These are phyloP conservation scores for Diplodus puntazzo DNA, from an alignment of 2,797 vertebrate genomes.

Conservation along the genomic window DNA sequence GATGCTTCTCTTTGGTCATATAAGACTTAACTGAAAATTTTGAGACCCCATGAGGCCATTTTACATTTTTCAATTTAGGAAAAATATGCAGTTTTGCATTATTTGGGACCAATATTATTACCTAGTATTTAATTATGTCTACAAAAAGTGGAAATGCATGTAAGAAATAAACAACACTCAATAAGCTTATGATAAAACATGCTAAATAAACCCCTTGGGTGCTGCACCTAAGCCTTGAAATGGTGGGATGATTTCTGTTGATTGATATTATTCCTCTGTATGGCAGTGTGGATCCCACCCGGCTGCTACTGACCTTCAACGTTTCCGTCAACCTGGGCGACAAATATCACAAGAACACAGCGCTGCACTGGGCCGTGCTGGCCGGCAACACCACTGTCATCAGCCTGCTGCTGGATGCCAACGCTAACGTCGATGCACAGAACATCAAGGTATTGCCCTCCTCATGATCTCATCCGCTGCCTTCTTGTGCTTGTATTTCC, in stretches of 20 bases:
- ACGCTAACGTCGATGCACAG: conserved; percentile 96
- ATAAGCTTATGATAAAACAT: too few species aligned
- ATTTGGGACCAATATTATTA: too few species aligned
- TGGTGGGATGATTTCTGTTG: neutral
- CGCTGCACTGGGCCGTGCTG: conserved; percentile 98
- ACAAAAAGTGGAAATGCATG: too few species aligned
- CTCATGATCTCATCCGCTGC: neutral
- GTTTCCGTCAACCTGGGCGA: conserved; percentile 98
- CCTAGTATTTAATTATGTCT: too few species aligned
- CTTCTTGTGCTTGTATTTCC: neutral
- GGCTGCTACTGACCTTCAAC: conserved; percentile 97
- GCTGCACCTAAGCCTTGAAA: too few species aligned
- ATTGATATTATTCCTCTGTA: neutral
- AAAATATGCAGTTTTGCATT: too few species aligned
- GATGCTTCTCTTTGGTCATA: neutral
- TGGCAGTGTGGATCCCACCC: conserved; percentile 95
- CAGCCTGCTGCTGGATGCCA: conserved; percentile 96
- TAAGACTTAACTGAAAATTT: too few species aligned
- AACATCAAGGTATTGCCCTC: conserved; percentile 93
- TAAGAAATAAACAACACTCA: too few species aligned
- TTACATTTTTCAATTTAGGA: too few species aligned
- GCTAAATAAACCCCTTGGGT: too few species aligned
- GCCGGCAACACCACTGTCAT: conserved; percentile 99
- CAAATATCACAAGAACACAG: conserved; percentile 99
- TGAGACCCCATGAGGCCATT: too few species aligned